Evolutionary conservation across 2,888 invertebrate genomes (phyloP).

Genomic region (Chironomus riparius): DNA sequence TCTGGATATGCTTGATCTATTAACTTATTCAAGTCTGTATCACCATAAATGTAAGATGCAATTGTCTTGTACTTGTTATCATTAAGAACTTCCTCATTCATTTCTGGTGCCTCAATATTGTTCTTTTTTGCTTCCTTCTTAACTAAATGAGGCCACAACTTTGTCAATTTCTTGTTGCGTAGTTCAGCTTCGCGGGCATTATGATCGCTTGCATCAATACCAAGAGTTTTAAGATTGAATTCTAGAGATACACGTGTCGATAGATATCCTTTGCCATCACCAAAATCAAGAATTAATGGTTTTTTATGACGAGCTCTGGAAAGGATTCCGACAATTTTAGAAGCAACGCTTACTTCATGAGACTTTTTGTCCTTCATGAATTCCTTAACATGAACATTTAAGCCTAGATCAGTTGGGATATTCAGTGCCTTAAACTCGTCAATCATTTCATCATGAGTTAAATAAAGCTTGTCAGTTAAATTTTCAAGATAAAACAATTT

Average conservation of each 20-base stretch:
- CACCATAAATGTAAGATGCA: background rate
- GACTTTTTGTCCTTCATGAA: conserved; percentile 74
- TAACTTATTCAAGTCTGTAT: background rate
- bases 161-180: conserved; percentile 38
- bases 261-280: conserved; percentile 83
- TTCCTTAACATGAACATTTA: conserved; percentile 45
- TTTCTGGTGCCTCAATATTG: background rate
- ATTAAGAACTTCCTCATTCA: background rate
- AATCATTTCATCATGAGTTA: background rate
- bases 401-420: conserved; percentile 37
- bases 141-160: conserved; percentile 12
- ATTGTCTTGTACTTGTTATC: background rate
- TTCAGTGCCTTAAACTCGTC: background rate
- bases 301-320: conserved; percentile 32
- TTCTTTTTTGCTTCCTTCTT: background rate
- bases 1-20: conserved; percentile 2
- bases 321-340: conserved; percentile 39
- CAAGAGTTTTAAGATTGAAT: conserved; percentile 63
- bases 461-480: conserved; percentile 6
- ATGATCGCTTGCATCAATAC: conserved; percentile 63
- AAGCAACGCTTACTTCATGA: conserved; percentile 66
- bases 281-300: conserved; percentile 64
- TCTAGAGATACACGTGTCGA: conserved; percentile 64
- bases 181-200: conserved; percentile 59
- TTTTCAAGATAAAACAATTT: conserved; percentile 23